Conservation (phyloP, 2,888 invertebrate species). For the Microchrysa polita region DNA sequence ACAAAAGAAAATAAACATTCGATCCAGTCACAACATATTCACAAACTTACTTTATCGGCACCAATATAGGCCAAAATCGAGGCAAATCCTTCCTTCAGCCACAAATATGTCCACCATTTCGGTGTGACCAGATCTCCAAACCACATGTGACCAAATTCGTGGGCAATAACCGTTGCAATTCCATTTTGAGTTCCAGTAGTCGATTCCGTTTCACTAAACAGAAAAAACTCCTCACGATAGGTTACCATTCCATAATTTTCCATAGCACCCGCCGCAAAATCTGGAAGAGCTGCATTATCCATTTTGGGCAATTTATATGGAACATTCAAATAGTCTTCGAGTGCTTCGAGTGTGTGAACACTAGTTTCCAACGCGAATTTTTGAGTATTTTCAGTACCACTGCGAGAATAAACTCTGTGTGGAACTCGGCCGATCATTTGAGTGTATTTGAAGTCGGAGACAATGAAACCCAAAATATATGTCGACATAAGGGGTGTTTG, state of each 20-base stretch:
- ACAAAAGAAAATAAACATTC: slow-evolving; percentile 5
- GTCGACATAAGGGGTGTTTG: slow-evolving; percentile 76
- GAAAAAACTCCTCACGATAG: slow-evolving; percentile 68
- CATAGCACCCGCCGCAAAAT: slow-evolving; percentile 82
- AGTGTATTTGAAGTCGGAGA: slow-evolving; percentile 69
- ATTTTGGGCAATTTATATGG: slow-evolving; percentile 78
- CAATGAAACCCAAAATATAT: slow-evolving; percentile 84
- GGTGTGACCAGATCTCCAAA: slow-evolving; percentile 63
- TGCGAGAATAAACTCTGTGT: slow-evolving; percentile 59
- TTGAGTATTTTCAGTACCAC: slow-evolving; percentile 44
- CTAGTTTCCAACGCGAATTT: slow-evolving; percentile 42
- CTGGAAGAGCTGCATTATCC: slow-evolving; percentile 84
- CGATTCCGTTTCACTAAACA: slow-evolving; percentile 51
- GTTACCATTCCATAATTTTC: slow-evolving; percentile 80
- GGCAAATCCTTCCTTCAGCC: slow-evolving; percentile 76
- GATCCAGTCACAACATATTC: not conserved
- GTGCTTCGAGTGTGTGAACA: slow-evolving; percentile 23
- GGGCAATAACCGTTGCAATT: slow-evolving; percentile 56
- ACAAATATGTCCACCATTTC: slow-evolving; percentile 67
- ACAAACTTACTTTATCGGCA: slow-evolving; percentile 66
- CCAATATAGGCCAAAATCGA: slow-evolving; percentile 74
- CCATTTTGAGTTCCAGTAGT: slow-evolving; percentile 6
- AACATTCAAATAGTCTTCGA: slow-evolving; percentile 75
- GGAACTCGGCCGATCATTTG: slow-evolving; percentile 61
- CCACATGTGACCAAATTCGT: slow-evolving; percentile 67